Evolutionary conservation across 2,888 invertebrate species (phyloP).

Genomic region (Chouioia cunea): DNA sequence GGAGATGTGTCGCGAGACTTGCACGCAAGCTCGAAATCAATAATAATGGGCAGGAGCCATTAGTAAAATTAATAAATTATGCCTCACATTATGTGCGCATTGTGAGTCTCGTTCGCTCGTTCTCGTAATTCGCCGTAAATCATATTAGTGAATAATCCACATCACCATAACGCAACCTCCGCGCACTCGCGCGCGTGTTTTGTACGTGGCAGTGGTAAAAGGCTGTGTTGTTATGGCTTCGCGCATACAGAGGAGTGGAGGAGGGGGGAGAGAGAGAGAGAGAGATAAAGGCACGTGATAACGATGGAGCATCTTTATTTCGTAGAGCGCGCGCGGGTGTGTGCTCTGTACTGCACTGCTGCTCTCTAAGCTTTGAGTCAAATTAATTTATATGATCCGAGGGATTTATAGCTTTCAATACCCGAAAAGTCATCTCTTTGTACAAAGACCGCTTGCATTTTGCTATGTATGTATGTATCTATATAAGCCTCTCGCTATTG

Average conservation of each 20-base stretch:
- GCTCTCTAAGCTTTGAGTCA: neutral
- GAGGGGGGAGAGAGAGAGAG: neutral
- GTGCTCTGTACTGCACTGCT: neutral
- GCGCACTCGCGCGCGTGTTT: constrained; percentile 25
- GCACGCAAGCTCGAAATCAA: constrained; percentile 63
- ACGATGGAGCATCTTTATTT: too few relatives aligned
- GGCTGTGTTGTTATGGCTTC: constrained; percentile 15
- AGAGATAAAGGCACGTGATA: too few relatives aligned
- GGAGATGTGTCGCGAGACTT: constrained; percentile 51
- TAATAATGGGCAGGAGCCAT: constrained; percentile 69
- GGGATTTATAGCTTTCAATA: constrained; percentile 35
- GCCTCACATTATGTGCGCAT: constrained; percentile 68
- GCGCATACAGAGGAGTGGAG: constrained; percentile 1
- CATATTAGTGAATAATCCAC: constrained; percentile 70
- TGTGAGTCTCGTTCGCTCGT: constrained; percentile 62
- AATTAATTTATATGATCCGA: constrained; percentile 36
- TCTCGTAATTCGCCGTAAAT: constrained; percentile 67
- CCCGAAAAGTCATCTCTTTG: constrained; percentile 34
- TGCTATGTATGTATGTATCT: neutral
- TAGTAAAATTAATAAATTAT: constrained; percentile 70
- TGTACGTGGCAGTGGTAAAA: constrained; percentile 37
- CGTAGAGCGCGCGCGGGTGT: too few relatives aligned
- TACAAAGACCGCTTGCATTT: constrained; percentile 22
- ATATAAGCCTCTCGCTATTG: neutral
- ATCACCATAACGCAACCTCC: constrained; percentile 63